Base-by-base conservation (phyloP, 2,888 invertebrate species). In the Nomada hirtipes region DNA sequence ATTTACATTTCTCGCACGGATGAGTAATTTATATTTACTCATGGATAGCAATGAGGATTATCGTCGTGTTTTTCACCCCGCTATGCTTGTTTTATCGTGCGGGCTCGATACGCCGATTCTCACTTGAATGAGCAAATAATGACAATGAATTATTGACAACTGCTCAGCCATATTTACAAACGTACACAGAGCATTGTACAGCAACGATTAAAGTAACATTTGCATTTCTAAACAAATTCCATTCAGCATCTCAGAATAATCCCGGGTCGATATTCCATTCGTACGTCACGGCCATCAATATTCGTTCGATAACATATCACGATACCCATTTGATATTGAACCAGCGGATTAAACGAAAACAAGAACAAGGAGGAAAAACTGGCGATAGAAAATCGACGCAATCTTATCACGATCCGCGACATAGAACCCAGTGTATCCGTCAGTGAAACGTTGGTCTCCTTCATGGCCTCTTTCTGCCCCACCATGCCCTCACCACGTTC, bases 391-490 rank as follows among this genome's bases (percentile, higher is more conserved):
- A 36, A 26, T 0, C 36, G 36, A 36, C 7, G 36, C 36, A 36
- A 36, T 36, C 9, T 26, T 20, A 18, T 23, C 4, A 50, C 15
- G 10, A 71, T 42, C 23, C 50, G 15, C n/a, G 23, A 52, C 29
- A 18, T 10, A 20, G 63, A 23, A 23, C 61, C 73, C 61, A 0
- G 20, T 74, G 53, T 10, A 65, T 83, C 74, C 77, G 65, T 71
- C 83, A 77, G 73, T 87, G 86, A 42, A 52, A 47, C 60, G 67
- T 63, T 69, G 76, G 68, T 75, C 85, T 85, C 76, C 79, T 78
- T 74, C 80, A 76, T 84, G 83, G 71, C 86, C 88, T 86, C 83
- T 72, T 82, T 85, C 70, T 36, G 53, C 82, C 84, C 86, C 84
- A 83, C 88, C 74, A 75, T 60, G 36, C 69, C 29, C n/a, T 64